Percentiles rank a stretch among this genome's conserved stretches.
Evolutionary conservation across 2,888 invertebrate species (phyloP).

Genomic region (Agrenia bidenticulata): DNA sequence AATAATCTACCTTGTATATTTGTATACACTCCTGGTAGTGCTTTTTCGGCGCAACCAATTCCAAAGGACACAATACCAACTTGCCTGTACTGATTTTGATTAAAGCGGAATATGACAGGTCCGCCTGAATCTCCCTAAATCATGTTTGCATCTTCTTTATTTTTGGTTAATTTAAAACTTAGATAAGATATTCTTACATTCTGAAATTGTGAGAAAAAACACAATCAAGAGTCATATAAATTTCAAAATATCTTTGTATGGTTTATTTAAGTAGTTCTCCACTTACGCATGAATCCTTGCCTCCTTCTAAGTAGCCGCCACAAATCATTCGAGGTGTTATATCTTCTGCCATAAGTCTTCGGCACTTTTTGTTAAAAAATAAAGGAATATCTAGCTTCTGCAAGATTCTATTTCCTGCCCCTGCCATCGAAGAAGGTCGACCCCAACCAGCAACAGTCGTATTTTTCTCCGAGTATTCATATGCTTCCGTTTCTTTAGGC

Average conservation of each 20-base stretch:
- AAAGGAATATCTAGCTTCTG: constrained; percentile 22
- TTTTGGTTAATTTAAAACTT: no score
- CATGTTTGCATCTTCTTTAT: no score
- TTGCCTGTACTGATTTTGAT: constrained; percentile 8
- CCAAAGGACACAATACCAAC: constrained; percentile 26
- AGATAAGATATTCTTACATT: no score
- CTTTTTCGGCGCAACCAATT: constrained; percentile 4
- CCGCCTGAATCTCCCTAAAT: background rate
- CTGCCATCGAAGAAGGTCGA: constrained; percentile 14
- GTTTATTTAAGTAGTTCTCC: background rate
- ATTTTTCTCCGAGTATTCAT: constrained; percentile 4
- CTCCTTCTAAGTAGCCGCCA: constrained; percentile 16
- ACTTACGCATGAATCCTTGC: constrained; percentile 18
- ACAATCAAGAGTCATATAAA: no score
- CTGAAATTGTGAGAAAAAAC: no score
- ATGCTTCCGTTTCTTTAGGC: background rate
- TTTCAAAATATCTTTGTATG: no score
- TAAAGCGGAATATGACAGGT: constrained; percentile 6
- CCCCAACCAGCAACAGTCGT: constrained; percentile 26
- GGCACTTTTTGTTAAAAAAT: background rate
- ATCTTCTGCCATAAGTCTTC: no score
- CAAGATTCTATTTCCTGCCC: constrained; percentile 14
- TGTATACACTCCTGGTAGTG: background rate
- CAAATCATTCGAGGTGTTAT: constrained; percentile 25
- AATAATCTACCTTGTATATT: constrained; percentile 14